Conservation (phyloP, 2,797 vertebrate species). For the Pangasius djambal region DNA sequence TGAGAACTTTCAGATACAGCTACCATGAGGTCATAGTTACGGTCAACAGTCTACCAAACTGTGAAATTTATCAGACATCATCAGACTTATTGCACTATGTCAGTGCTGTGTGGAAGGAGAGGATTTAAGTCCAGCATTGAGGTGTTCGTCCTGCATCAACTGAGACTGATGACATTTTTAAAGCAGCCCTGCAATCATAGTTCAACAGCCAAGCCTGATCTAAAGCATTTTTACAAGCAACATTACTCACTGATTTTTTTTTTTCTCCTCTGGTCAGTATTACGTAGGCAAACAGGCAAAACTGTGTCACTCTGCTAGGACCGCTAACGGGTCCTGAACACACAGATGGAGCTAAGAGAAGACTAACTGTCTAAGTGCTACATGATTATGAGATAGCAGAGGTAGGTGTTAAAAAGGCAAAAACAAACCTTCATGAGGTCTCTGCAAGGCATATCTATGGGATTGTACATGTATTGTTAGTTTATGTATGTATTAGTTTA, state of each 20-base stretch:
- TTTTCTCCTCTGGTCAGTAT: constrained; percentile 6
- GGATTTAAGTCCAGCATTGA: constrained; percentile 1
- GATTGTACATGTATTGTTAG: background rate
- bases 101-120: background rate
- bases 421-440: background rate
- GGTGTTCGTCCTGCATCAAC: background rate
- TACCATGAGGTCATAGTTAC: constrained; percentile 54
- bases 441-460: background rate
- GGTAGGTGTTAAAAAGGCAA: constrained; percentile 31
- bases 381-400: constrained; percentile 49
- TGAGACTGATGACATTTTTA: background rate
- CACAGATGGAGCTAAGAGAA: background rate
- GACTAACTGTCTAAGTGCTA: constrained; percentile 18
- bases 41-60: background rate
- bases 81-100: background rate
- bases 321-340: background rate
- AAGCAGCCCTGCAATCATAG: background rate
- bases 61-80: background rate
- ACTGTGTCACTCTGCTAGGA: background rate
- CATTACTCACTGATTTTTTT: background rate
- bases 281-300: background rate
- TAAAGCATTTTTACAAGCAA: background rate
- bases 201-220: background rate
- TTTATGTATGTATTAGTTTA: background rate
- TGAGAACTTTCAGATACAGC: background rate